Percentiles rank a stretch among this genome's conserved stretches.
These are phyloP conservation scores for Colius striatus DNA, from an alignment of 2,113 vertebrate genomes.

Conservation along the genomic window DNA sequence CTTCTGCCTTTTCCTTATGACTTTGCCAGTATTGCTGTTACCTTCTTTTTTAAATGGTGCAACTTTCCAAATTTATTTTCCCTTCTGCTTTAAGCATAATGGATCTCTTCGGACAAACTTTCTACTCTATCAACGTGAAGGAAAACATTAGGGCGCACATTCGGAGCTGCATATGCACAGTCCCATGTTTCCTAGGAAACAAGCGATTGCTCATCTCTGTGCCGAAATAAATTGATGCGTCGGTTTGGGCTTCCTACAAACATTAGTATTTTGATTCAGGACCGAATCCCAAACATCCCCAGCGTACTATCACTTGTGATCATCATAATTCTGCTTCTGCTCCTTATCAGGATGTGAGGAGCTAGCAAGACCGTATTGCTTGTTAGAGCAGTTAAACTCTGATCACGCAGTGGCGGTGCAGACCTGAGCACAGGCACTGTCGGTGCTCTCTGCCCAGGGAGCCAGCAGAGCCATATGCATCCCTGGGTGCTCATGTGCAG, in stretches of 20 bases:
- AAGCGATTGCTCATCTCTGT: constrained; percentile 51
- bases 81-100: constrained; percentile 60
- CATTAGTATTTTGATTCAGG: constrained; percentile 32
- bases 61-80: constrained; percentile 43
- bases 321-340: background rate
- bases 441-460: background rate
- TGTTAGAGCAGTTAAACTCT: background rate
- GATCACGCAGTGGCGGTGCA: rapidly evolving
- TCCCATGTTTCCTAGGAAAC: constrained; percentile 75
- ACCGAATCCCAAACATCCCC: background rate
- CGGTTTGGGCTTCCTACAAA: constrained; percentile 9
- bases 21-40: background rate
- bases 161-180: constrained; percentile 57
- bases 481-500: background rate
- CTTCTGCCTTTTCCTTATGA: constrained; percentile 39
- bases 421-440: background rate
- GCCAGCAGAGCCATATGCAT: background rate
- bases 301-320: background rate
- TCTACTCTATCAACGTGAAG: constrained; percentile 18
- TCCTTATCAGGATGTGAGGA: background rate
- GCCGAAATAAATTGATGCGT: constrained; percentile 61
- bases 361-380: background rate
- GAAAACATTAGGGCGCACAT: constrained; percentile 49
- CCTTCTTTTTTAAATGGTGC: constrained; percentile 3
- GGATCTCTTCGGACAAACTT: constrained; percentile 51